Evolutionary conservation across 2,888 invertebrate species (phyloP), one percentile per base, ranked within the genome.

Genomic region (Hedya salicella): DNA sequence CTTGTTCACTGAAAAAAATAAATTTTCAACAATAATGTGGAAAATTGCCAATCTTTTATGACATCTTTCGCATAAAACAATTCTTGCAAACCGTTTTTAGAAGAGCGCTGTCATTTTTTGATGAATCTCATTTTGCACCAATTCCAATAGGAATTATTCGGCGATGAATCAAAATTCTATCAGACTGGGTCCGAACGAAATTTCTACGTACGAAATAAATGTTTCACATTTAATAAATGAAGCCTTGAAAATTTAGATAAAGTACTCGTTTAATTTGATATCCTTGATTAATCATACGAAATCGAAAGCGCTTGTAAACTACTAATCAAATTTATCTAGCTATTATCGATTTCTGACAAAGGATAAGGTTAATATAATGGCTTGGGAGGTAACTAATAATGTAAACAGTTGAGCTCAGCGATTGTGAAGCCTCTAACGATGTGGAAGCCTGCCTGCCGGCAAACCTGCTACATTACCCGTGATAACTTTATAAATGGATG

Each of bases 401-500:
- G 60, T 61, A 61, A 32, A 54, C 66, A 54, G 52, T 50, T 16
- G 49, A n/a, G 49, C 16, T 59, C 46, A 46, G 46, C 52, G 42
- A 59, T 30, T 30, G 66, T 48, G 60, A 60, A 25, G 19, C 46
- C 48, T 46, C 60, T 48, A 54, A 60, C 60, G 65, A 53, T 5
- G 60, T 32, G 60, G 65, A 66, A 66, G 61, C 66, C 65, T 46
- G 53, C 25, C 49, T 49, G 17, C 16, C 32, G 61, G 40, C 48
- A 50, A 19, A 53, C 66, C 54, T 54, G 66, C 48, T 61, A 54
- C 66, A 61, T 61, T 54, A 54, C 39, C 66, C 60, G 14, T 49
- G 61, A 66, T 66, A 66, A 61, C 60, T 61, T 66, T 48, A 48
- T 61, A 61, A 66, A 60, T 53, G 53, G 49, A 36, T 60, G 48